Evolutionary conservation across 2,888 invertebrate genomes (phyloP), one percentile per base, ranked within the genome.

Genomic region (Podabrus alpinus): DNA sequence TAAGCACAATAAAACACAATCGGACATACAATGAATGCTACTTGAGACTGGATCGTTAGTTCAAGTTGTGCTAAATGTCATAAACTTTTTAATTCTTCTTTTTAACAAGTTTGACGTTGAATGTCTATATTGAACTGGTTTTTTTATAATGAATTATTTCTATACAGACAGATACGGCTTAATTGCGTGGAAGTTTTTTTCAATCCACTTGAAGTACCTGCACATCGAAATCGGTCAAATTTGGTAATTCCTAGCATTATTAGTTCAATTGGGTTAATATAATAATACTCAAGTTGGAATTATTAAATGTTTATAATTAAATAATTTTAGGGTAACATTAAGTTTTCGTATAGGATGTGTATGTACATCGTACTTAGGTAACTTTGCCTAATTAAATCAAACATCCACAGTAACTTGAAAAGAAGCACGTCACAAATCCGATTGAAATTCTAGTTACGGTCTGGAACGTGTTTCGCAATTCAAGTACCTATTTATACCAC

Each of bases 391-490:
- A 71, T 71, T 64, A 71, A 64, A 71, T 71, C 70, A 59, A 62
- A 64, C 59, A 64, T 62, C 45, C 70, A 16, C 24, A 19, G 59
- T 21, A 64, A 71, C 62, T 25, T 16, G 59, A 66, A 71, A 71
- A 71, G 70, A 71, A 71, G 15, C 45, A 64, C 45, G 59, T 17
- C 70, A 71, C 70, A 64, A 25, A 67, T 29, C 70, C 64, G 70
- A 25, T 71, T 71, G 62, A 71, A 71, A 71, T 71, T 71, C 70
- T 66, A 66, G 70, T 71, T 71, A 66, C 70, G 45, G 64, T 71
- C 62, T 64, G 64, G 59, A 66, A 71, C 70, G 70, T 71, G 70
- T 45, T 66, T 71, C 70, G 64, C 70, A 71, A 62, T 66, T 64
- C 21, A 66, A 64, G 15, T 45, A 66, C 64, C 64, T 66, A 59